Evolutionary conservation across 1,140 invertebrate genomes (phyloP), one percentile per base, ranked within the genome.

Genomic region (Triops cancriformis): DNA sequence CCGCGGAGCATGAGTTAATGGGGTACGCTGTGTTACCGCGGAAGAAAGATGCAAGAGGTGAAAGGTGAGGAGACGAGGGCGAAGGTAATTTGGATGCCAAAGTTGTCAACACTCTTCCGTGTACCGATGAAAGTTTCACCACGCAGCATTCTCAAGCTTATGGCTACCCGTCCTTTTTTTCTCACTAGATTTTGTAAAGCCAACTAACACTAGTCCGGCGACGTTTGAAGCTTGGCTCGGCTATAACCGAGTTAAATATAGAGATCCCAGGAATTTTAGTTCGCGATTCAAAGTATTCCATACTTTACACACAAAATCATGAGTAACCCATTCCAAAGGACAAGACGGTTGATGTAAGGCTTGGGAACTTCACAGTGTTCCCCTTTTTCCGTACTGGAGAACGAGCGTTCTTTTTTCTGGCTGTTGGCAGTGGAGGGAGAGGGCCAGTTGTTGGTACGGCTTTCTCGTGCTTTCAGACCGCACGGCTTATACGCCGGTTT

Each of bases 41-140:
- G 51, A 64, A 64, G 51, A 64, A 64, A 23, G 51, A 64, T 64
- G 51, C 51, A 6, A 64, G 51, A 64, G 51, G 51, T 64, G 51
- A 64, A 64, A 64, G 51, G 51, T 64, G 51, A 23, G 51, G 51
- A 64, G 51, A 23, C 9, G 51, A 64, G 51, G 18, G 51, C 51
- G 51, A 64, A 64, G 51, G 51, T 64, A 64, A 64, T 64, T 64
- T 64, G 51, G 51, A 6, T 64, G 51, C 51, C 51, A 64, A 64
- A 64, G 51, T 64, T 64, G 51, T 64, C 51, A 64, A 64, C 51
- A 64, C 51, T 64, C 51, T 64, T 18, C 11, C 14, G 51, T 23
- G 51, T 64, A 64, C 18, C 51, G 51, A 64, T 64, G 51, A 64
- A 64, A 64, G 51, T 23, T 64, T 64, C 51, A 23, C 7, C 51